phyloP scores from a whole-genome alignment of 2,888 invertebrate genomes.

The Boloria selene region DNA sequence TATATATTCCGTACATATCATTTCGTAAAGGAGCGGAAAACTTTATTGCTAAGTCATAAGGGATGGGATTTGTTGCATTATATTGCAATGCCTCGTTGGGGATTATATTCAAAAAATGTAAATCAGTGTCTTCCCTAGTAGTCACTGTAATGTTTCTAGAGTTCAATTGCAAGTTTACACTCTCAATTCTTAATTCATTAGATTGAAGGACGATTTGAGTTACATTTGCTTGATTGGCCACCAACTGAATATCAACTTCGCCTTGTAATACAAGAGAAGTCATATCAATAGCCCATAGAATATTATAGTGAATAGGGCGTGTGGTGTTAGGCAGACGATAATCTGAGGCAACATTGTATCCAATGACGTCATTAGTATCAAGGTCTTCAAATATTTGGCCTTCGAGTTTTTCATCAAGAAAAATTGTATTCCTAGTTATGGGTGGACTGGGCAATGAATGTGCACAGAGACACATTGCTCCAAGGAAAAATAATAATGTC shows the following conservation, averaged over 20 bases:
- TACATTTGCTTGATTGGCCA: constrained; percentile 54
- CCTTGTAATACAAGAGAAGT: constrained; percentile 58
- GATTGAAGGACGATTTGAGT: constrained; percentile 64
- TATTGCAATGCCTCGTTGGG: constrained; percentile 48
- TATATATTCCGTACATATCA: constrained; percentile 74
- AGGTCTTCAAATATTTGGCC: constrained; percentile 61
- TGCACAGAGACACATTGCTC: constrained; percentile 49
- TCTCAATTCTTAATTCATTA: constrained; percentile 55
- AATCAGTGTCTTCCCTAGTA: constrained; percentile 42
- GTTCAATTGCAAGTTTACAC: constrained; percentile 64
- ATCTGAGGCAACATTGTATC: constrained; percentile 37
- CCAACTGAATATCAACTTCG: constrained; percentile 57
- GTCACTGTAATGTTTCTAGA: constrained; percentile 37
- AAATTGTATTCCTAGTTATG: constrained; percentile 62
- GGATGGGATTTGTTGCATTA: constrained; percentile 43
- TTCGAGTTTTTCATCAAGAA: constrained; percentile 64
- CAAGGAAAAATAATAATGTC: constrained; percentile 53
- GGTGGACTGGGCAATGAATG: constrained; percentile 52
- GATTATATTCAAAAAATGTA: constrained; percentile 56
- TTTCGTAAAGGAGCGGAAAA: constrained; percentile 58
- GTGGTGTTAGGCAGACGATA: constrained; percentile 78
- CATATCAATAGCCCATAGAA: constrained; percentile 73
- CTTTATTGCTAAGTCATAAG: constrained; percentile 53
- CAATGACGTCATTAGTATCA: constrained; percentile 17
- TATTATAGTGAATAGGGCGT: constrained; percentile 74